Evolutionary conservation across 2,113 vertebrate genomes (phyloP).

Genomic region (Siphamia tubifer): DNA sequence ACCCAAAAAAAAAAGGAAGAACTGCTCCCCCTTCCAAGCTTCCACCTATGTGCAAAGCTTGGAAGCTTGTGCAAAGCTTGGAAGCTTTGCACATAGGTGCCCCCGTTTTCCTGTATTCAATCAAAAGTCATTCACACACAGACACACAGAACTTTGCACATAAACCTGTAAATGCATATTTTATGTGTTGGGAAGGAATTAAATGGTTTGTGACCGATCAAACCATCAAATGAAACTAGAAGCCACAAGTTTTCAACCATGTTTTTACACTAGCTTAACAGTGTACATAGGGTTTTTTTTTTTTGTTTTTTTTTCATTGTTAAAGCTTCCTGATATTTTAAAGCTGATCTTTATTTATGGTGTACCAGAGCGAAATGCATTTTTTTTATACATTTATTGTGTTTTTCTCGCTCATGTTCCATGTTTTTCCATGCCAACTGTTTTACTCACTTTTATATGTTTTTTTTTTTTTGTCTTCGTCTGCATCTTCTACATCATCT

Average conservation of each 20-base stretch:
- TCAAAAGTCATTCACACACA: constrained; percentile 23
- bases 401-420: constrained; percentile 1
- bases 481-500: no score
- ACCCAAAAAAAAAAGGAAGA: no score
- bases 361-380: constrained; percentile 40
- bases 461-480: no score
- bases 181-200: not conserved
- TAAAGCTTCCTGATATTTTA: constrained; percentile 49
- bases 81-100: no score
- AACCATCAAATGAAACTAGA: no score
- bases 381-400: constrained; percentile 12
- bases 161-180: constrained; percentile 1
- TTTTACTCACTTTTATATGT: no score
- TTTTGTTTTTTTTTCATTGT: constrained; percentile 39
- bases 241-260: no score
- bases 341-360: constrained; percentile 26
- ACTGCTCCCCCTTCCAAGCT: no score
- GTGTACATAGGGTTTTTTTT: not conserved
- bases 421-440: constrained; percentile 44
- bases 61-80: no score
- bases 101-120: constrained; percentile 31
- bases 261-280: constrained; percentile 32
- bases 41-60: no score
- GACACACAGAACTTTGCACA: not conserved
- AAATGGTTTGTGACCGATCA: not conserved